Base-by-base conservation (phyloP, 2,797 vertebrate species). In the Periparus ater region DNA sequence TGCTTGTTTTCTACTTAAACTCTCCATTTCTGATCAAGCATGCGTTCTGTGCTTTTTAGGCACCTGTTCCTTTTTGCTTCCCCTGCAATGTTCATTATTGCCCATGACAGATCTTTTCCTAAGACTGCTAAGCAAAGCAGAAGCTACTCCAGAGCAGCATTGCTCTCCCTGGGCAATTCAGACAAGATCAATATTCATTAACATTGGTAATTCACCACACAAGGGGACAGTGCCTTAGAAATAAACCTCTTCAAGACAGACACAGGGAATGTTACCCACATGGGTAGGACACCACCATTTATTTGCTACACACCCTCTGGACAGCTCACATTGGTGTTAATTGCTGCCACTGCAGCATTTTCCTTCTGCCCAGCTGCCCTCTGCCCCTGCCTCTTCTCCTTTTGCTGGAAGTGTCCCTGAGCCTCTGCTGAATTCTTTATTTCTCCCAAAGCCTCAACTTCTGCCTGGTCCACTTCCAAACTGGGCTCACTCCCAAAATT, bases 1-100 rank as follows among this genome's bases (percentile, higher is more conserved):
- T 97, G 23, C 83, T 96, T 96, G 72, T 94, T 97, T 96, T 91
- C 74, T 32, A 44, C 71, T 90, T 95, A 87, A 85, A 74, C 8
- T 75, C 58, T 42, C 84, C 50, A n/a, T 89, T 95, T 87, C 72
- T 94, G 91, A 94, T 68, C 91, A 96, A 96, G 86, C 32, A 85
- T 70, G 9, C 13, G 32, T 63, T 78, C 18, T 62, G 34, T 90
- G 81, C 48, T 91, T 95, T 93, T 96, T 85, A 95, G 88, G 88
- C 77, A 79, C 7, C 36, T 48, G 7, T 11, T 73, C 20, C 48
- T 44, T 83, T 95, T 89, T 55, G 11, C 92, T 95, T 95, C 78
- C 26, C 71, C 55, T 81, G 51, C 68, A 66, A 19, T 89, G 50
- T 51, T 95, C 93, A 85, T 93, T 93, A 87, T 51, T 96, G 79